Conservation (phyloP, 2,797 vertebrate species). For the Eidolon dupreanum region DNA sequence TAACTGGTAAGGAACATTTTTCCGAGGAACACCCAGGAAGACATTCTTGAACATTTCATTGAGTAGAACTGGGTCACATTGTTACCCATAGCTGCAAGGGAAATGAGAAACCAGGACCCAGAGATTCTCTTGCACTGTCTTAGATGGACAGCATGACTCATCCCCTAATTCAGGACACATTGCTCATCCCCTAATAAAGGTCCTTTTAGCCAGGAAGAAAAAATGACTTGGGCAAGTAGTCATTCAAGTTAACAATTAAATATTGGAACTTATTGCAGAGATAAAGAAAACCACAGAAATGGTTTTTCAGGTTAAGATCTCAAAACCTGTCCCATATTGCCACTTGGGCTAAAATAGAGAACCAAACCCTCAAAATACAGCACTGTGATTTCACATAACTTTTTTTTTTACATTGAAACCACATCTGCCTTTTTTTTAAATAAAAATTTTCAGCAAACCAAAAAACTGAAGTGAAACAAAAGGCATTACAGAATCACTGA, state of each 20-base stretch:
- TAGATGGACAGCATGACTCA: background rate
- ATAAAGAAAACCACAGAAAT: conserved; percentile 36
- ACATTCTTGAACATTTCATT: background rate
- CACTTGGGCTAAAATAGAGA: conserved; percentile 1
- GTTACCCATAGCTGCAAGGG: background rate
- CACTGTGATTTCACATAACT: conserved; percentile 24
- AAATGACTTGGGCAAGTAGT: background rate
- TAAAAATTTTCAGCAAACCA: conserved; percentile 28
- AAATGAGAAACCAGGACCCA: background rate
- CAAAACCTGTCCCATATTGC: background rate
- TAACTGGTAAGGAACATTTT: background rate
- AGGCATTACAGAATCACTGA: conserved; percentile 48
- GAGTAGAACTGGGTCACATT: background rate
- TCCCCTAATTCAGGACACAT: background rate
- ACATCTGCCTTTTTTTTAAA: conserved; percentile 33
- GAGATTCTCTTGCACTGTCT: background rate
- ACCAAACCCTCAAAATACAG: background rate
- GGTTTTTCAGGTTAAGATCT: conserved; percentile 1
- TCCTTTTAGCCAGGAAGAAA: conserved; percentile 27
- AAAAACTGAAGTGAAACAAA: conserved; percentile 70
- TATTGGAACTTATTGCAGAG: background rate
- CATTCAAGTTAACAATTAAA: background rate
- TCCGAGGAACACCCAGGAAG: background rate
- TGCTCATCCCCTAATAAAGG: background rate
- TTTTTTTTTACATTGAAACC: conserved; percentile 33